A percentile compares a stretch with the other conserved stretches of the same genome.
phyloP scores from a whole-genome alignment of 2,888 invertebrate genomes.

The Buathra laborator region DNA sequence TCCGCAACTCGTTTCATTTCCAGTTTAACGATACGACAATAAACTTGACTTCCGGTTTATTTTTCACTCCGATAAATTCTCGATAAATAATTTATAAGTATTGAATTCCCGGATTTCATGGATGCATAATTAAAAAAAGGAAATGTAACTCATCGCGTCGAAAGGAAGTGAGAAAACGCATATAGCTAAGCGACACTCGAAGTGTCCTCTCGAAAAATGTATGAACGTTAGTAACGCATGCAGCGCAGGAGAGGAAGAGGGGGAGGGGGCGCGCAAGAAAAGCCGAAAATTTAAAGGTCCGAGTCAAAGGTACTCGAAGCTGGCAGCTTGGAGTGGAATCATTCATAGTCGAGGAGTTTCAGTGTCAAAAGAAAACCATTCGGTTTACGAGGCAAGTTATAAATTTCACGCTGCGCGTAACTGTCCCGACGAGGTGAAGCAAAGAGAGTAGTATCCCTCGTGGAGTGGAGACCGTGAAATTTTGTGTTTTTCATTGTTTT shows the following conservation, averaged over 20 bases:
- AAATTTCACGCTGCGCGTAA: slow-evolving; percentile 38
- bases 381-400: background rate
- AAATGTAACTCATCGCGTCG: background rate
- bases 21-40: background rate
- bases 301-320: background rate
- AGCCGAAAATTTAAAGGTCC: slow-evolving; percentile 22
- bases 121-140: background rate
- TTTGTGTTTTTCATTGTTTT: slow-evolving; percentile 9
- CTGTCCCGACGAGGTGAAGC: slow-evolving; percentile 32
- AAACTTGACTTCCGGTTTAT: background rate
- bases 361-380: slow-evolving; percentile 18
- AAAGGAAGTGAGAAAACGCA: background rate
- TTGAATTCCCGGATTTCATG: background rate
- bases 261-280: background rate
- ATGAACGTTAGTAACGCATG: background rate
- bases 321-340: slow-evolving; percentile 33
- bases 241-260: too few species aligned
- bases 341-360: slow-evolving; percentile 32
- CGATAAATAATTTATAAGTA: slow-evolving; percentile 30
- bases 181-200: background rate
- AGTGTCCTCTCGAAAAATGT: background rate
- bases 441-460: background rate
- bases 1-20: background rate
- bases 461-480: slow-evolving; percentile 55
- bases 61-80: background rate